Evolutionary conservation across 2,113 vertebrate species (phyloP), one percentile per base, ranked within the genome.

Genomic region (Triplophysa tibetana): DNA sequence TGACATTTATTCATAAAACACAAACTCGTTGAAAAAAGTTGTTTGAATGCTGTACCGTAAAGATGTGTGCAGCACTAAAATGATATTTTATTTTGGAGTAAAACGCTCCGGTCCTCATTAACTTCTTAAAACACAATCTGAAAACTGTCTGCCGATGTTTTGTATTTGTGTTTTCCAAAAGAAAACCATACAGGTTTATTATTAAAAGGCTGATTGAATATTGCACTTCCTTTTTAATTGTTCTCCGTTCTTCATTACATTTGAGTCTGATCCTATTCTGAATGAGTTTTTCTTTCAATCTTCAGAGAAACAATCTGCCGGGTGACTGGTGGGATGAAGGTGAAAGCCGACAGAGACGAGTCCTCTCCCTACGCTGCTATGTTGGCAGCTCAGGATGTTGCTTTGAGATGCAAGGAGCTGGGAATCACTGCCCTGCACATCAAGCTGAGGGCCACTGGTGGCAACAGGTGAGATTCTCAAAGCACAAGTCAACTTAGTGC

Each of bases 311-410:
- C 98, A 0, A 99, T 99, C 91, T 99, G 98, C 89, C 95, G 96
- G 1, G 98, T 99, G 85, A 99, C 98, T 0, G 98, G 97, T 13
- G 97, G 98, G 8, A 99, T 99, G 98, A 99, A 99, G 91, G 98
- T 98, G 83, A 99, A 99, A 88, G 97, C 97, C 0, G 98, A 99
- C 93, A 90, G 97, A 87, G 97, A 99, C 0, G 98, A 99, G 86
- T 98, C 96, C 2, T 98, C 98, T 70, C 97, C 97, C 0, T 98
- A 98, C 0, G 98, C 98, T 0, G 98, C 98, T 82, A 98, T 99
- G 96, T 89, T 99, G 93, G 97, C 97, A 0, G 96, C 97, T 16
- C 98, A 99, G 92, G 98, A 99, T 0, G 98, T 99, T 0, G 97
- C 97, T 72, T 96, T 97, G 92, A 93, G 97, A 86, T 99, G 97